Evolutionary conservation across 2,113 vertebrate species (phyloP).

Genomic region (Steatornis caripensis): DNA sequence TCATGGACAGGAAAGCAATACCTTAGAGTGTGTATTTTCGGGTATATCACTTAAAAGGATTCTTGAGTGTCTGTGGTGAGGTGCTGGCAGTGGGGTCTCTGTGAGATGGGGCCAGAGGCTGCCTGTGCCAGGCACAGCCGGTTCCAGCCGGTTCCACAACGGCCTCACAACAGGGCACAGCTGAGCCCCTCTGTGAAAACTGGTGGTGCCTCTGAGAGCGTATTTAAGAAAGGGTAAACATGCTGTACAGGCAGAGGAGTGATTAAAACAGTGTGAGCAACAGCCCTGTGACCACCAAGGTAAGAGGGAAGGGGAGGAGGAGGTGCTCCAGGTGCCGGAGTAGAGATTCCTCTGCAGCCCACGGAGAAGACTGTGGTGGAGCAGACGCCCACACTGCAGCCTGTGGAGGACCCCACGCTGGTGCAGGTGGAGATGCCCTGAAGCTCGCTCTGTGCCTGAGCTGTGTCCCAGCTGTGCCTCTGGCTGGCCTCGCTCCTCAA

Average conservation of each 20-base stretch:
- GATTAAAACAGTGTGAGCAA: not conserved
- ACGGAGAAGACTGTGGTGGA: no score
- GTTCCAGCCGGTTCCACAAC: no score
- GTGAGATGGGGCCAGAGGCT: not conserved
- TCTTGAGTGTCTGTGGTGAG: no score
- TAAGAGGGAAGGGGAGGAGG: no score
- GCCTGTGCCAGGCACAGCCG: fast-evolving
- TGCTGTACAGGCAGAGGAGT: not conserved
- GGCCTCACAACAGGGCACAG: no score
- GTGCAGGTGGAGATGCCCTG: not conserved
- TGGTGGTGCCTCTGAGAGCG: fast-evolving
- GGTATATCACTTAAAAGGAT: not conserved
- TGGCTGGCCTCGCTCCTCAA: not conserved
- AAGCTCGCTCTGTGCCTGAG: not conserved
- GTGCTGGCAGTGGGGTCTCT: not conserved
- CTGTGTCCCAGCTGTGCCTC: not conserved
- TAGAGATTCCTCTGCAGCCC: not conserved
- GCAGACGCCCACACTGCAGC: no score
- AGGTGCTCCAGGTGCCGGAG: not conserved
- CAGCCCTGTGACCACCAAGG: no score
- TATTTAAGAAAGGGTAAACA: not conserved
- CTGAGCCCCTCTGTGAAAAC: not conserved
- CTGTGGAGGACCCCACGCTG: not conserved
- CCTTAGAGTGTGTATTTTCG: not conserved
- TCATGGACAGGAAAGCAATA: not conserved